Evolutionary conservation across 35 echinoderm and acorn worm genomes (phyloP), one percentile per base, ranked within the genome.

Genomic region (Ophioderma brevispina): DNA sequence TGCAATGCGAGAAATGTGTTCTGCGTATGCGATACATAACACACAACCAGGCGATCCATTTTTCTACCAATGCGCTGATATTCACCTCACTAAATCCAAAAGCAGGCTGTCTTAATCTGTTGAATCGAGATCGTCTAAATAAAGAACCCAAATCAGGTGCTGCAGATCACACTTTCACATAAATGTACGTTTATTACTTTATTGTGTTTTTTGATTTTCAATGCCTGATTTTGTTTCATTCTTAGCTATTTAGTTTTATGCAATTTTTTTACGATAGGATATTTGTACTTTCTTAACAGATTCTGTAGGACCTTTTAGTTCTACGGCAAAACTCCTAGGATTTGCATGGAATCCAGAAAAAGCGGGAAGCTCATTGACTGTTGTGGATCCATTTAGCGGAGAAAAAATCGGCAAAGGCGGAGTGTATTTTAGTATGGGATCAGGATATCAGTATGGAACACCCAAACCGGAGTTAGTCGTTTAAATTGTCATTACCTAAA

Each of bases 51-150:
- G 96, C 35, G 89, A 98, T 55, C n/a, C 59, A 19, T 28, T 63
- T 10, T 98, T 94, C 63, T 91, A 92, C 77, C 96, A 98, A 50
- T 98, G 96, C 76, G 88, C 96, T 10, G 96, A 98, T 81, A 89
- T 98, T 31, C 40, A 46, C 13, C 89, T 98, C 42, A 87, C 89
- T 30, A 82, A 77, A 1, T 77, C 55, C 18, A 90, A 23, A 39
- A 38, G 21, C 6, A 25, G 36, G 18, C 5, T 59, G 21, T 0
- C 32, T 19, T 31, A 64, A 19, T 36, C 0, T 70, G 23, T n/a
- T n/a, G n/a, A n/a, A n/a, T n/a, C n/a, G n/a, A 70, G 59, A 25
- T 15, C 28, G 59, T 70, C 59, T 15, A 30, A 17, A 46, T 25
- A 70, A 18, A 25, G 59, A 25, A 70, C 59, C 1, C 10, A 30